Evolutionary conservation across 2,113 vertebrate species (phyloP).

Genomic region (Orthonyx spaldingii): DNA sequence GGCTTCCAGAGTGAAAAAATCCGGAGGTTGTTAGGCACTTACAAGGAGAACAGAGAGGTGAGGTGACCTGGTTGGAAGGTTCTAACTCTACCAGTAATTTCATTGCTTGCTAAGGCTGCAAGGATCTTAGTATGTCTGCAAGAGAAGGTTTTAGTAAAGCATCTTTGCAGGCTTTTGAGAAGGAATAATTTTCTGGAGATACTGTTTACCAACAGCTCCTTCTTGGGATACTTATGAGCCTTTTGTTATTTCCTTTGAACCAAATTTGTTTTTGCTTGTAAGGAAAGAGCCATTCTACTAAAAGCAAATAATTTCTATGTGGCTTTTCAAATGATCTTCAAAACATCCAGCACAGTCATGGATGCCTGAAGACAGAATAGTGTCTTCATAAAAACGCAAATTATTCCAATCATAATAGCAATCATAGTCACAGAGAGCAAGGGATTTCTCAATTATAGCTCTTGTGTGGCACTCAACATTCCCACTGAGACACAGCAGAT

Average conservation of each 20-base stretch:
- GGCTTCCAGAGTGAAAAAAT: not conserved
- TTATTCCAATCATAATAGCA: slow-evolving; percentile 40
- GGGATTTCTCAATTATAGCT: slow-evolving; percentile 23
- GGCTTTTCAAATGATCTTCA: slow-evolving; percentile 28
- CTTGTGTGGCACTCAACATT: not conserved
- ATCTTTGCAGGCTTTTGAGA: not conserved
- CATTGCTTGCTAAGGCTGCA: not conserved
- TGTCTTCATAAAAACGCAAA: slow-evolving; percentile 40
- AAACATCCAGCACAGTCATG: not conserved
- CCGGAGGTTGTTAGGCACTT: not conserved
- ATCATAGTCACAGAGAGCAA: slow-evolving; percentile 16
- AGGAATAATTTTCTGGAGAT: not conserved
- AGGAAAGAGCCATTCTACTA: not conserved
- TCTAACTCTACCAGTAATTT: not conserved
- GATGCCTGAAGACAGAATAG: slow-evolving; percentile 15
- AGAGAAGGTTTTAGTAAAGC: not conserved
- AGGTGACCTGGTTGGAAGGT: not conserved
- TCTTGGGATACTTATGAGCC: not conserved
- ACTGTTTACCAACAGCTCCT: not conserved
- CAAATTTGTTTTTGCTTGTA: not conserved
- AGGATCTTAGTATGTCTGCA: not conserved
- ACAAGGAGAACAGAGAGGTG: not conserved
- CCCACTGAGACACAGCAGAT: not conserved
- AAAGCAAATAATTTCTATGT: slow-evolving; percentile 31
- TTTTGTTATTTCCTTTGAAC: not conserved